Evolutionary conservation across 2,797 vertebrate genomes (phyloP), one percentile per base, ranked within the genome.

Genomic region (Xerus rutilus): DNA sequence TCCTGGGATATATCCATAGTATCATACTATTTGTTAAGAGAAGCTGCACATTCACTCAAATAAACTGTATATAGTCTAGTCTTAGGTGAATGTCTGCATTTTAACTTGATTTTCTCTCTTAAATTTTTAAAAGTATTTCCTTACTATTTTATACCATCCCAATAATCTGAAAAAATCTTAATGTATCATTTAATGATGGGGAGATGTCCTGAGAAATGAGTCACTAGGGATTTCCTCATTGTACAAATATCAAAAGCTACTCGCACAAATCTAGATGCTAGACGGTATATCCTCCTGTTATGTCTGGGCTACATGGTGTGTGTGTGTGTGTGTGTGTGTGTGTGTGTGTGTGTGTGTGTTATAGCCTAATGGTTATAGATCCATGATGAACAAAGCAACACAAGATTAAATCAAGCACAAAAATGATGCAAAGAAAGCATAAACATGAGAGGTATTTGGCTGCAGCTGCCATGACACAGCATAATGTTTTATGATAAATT

Each of bases 91-190:
- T 57, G 20, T 57, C 54, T 57, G 54, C 54, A 57, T 57, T 57
- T 7, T 57, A 57, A 57, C 20, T 21, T 57, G 54, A 21, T 57
- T 57, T 57, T 57, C 18, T 21, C 20, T 17, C 54, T 57, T 21
- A 57, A 57, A 6, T 57, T 57, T 57, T 57, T 57, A 18, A 1
- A 57, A 8, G 21, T 85, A 54, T 11, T 43, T 76, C 88, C 83
- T 90, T 25, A 18, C 32, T 86, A 91, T 59, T 78, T 47, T 89
- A 92, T 91, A 39, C 4, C 20, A 85, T 39, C 23, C 35, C 7
- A 0, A 64, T 91, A 45, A 86, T 90, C 30, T 88, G n/a, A 17
- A 93, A 89, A 57, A 89, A 89, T 47, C 54, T 65, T 81, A 54
- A 52, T 32, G 4, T 32, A 25, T 10, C 45, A 64, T 18, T 87